These are phyloP conservation scores for Argyresthia albistria DNA, from an alignment of 2,888 invertebrate genomes.

Conservation along the genomic window DNA sequence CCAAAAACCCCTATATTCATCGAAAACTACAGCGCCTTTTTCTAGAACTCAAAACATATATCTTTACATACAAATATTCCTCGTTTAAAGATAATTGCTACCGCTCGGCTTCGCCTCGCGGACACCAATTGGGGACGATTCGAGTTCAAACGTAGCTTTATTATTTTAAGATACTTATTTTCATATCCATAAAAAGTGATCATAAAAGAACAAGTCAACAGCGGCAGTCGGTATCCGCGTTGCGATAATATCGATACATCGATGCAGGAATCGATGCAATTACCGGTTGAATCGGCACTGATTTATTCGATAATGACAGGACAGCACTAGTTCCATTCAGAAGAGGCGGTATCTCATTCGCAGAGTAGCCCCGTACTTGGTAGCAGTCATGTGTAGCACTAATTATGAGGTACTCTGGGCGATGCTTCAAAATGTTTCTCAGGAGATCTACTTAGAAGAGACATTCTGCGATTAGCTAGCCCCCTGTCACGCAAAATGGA, in stretches of 20 bases:
- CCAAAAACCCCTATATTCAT: too few species aligned
- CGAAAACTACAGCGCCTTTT: too few species aligned
- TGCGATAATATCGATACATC: conserved; percentile 28
- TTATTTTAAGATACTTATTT: too few species aligned
- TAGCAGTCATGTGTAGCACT: conserved; percentile 23
- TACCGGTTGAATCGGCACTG: conserved; percentile 42
- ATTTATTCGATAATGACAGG: conserved; percentile 62
- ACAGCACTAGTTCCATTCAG: conserved; percentile 29
- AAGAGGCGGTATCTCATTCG: conserved; percentile 25
- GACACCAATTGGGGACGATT: too few species aligned
- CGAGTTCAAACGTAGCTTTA: too few species aligned
- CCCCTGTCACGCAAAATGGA: neutral
- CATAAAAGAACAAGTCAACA: neutral
- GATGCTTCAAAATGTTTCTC: neutral
- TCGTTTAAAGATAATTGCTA: too few species aligned
- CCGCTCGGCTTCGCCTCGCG: too few species aligned
- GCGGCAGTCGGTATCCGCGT: conserved; percentile 2
- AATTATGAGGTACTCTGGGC: conserved; percentile 15
- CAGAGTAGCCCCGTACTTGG: conserved; percentile 14
- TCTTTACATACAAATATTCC: too few species aligned
- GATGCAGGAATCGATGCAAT: conserved; percentile 37
- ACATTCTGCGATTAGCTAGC: neutral
- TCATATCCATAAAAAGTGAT: neutral
- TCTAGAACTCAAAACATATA: too few species aligned
- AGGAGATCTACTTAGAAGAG: neutral